Evolutionary conservation across 2,113 vertebrate species (phyloP).

Genomic region (Scophthalmus maximus): DNA sequence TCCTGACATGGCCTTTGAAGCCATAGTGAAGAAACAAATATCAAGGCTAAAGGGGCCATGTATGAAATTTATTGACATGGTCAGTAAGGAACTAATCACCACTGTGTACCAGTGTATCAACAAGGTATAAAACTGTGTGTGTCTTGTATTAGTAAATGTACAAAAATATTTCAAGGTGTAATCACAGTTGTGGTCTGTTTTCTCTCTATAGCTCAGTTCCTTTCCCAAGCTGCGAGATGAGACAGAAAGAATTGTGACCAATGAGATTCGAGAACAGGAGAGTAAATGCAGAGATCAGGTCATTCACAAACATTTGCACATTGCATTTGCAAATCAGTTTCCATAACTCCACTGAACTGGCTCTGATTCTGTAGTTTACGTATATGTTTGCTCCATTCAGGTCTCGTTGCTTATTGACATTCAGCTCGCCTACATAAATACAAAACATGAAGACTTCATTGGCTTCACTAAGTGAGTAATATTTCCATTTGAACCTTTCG

Average conservation of each 20-base stretch:
- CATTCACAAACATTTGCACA: constrained; percentile 30
- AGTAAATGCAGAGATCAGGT: constrained; percentile 93
- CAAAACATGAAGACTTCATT: constrained; percentile 96
- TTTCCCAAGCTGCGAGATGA: constrained; percentile 91
- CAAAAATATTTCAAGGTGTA: too few species aligned
- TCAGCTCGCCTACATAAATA: constrained; percentile 95
- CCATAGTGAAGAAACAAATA: constrained; percentile 95
- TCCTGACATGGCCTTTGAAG: constrained; percentile 94
- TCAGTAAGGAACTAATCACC: constrained; percentile 90
- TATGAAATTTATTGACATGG: constrained; percentile 91
- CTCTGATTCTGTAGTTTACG: constrained; percentile 1
- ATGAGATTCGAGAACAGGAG: constrained; percentile 90
- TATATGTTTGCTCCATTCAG: constrained; percentile 71
- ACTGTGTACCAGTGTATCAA: constrained; percentile 90
- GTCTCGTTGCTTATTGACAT: constrained; percentile 91
- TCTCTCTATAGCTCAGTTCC: constrained; percentile 84
- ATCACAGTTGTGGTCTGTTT: too few species aligned
- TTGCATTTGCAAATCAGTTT: too few species aligned
- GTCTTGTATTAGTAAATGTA: too few species aligned
- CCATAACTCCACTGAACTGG: too few species aligned
- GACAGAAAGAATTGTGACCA: constrained; percentile 91
- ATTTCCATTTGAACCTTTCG: not conserved
- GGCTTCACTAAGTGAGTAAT: constrained; percentile 91
- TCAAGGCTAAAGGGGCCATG: constrained; percentile 91
- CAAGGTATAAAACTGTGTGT: constrained; percentile 85